phyloP scores from a whole-genome alignment of 1,140 invertebrate genomes.

The Hyles vespertilio region DNA sequence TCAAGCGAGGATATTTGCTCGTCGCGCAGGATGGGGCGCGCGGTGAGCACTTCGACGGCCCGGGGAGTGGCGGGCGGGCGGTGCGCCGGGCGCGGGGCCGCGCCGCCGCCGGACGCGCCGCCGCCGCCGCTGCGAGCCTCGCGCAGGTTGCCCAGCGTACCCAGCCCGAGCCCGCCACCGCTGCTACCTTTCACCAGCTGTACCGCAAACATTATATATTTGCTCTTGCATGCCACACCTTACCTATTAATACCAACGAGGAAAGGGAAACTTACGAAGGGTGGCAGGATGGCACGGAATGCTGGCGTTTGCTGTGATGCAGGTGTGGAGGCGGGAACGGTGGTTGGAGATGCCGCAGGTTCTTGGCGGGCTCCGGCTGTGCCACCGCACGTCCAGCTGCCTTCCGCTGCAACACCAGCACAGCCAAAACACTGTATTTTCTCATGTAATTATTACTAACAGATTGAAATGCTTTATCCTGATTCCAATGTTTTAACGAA shows the following conservation, averaged over 20 bases:
- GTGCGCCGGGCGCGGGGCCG: conserved; percentile 34
- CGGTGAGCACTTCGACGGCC: conserved; percentile 59
- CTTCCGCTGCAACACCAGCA: conserved; percentile 78
- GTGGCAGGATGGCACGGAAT: conserved; percentile 85
- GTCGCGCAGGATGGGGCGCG: conserved; percentile 91
- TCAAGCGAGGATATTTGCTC: conserved; percentile 94
- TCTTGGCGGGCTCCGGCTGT: conserved; percentile 76
- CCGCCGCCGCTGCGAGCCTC: conserved; percentile 38
- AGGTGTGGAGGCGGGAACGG: conserved; percentile 40
- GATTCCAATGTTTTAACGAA: too few relatives aligned
- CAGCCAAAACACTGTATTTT: not conserved
- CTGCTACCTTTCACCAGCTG: conserved; percentile 71
- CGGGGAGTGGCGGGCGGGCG: conserved; percentile 53
- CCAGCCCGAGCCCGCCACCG: conserved; percentile 58
- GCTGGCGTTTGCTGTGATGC: conserved; percentile 75
- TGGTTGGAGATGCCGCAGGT: conserved; percentile 81
- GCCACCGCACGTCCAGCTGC: conserved; percentile 87
- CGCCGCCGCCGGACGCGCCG: conserved; percentile 30
- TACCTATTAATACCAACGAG: too few relatives aligned
- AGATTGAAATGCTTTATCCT: too few relatives aligned
- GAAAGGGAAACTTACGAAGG: conserved; percentile 77
- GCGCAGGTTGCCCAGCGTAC: conserved; percentile 53
- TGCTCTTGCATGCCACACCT: too few relatives aligned
- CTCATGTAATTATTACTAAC: too few relatives aligned
- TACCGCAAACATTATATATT: conserved; percentile 5